phyloP scores from a whole-genome alignment of 1,140 invertebrate species.

The Pogonognathellus flavescens region DNA sequence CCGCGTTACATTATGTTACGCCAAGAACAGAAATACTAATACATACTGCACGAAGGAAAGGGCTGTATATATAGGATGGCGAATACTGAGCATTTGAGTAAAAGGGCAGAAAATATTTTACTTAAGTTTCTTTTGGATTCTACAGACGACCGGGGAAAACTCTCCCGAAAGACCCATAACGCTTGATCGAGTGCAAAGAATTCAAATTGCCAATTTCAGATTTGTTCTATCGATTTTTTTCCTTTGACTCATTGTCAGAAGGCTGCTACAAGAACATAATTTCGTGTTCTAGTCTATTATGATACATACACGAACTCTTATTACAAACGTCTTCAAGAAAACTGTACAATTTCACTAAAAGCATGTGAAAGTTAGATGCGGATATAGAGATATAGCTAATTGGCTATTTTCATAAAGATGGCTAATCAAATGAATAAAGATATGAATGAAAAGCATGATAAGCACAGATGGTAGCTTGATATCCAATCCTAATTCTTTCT shows the following conservation, averaged over 20 bases:
- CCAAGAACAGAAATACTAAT: constrained; percentile 34
- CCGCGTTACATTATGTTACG: constrained; percentile 11
- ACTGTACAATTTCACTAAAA: constrained; percentile 9
- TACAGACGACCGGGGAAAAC: constrained; percentile 47
- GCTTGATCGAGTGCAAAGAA: constrained; percentile 67
- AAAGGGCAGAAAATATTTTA: constrained; percentile 47
- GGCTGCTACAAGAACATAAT: not conserved
- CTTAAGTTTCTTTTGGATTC: constrained; percentile 48
- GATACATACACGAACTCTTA: no score
- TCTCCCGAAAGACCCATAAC: constrained; percentile 66
- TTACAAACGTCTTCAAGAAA: not conserved
- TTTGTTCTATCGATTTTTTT: constrained; percentile 64
- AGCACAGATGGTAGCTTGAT: not conserved
- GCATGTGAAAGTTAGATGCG: no score
- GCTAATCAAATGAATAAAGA: constrained; percentile 28
- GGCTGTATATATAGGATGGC: not conserved
- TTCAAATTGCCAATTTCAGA: constrained; percentile 67
- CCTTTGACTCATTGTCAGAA: constrained; percentile 23
- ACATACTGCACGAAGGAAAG: not conserved
- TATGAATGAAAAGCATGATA: constrained; percentile 18
- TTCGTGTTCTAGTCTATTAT: no score
- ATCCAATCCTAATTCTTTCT: not conserved
- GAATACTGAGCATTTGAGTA: constrained; percentile 19
- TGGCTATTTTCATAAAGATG: constrained; percentile 9
- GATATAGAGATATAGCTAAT: not conserved